These are phyloP conservation scores for Eonycteris spelaea DNA, from an alignment of 2,113 vertebrate genomes.

Conservation along the genomic window DNA sequence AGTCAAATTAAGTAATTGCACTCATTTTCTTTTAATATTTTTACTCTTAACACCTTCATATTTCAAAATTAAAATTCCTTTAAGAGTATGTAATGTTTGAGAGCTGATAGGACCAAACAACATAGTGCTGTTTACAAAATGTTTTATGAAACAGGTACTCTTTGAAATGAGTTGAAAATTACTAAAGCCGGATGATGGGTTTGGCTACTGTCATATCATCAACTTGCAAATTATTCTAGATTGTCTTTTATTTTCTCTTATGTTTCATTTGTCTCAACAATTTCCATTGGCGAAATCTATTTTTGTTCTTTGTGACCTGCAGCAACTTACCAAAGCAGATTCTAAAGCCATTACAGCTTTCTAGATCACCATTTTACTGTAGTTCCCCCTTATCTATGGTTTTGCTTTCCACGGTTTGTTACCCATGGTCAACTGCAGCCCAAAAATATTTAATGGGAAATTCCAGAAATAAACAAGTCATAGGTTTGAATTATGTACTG, in stretches of 20 bases:
- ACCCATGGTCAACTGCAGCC: neutral
- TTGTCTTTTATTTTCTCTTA: neutral
- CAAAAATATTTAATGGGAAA: neutral
- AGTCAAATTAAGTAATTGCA: neutral
- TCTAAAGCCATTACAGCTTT: neutral
- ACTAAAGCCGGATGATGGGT: neutral
- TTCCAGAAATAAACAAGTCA: neutral
- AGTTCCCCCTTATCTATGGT: neutral
- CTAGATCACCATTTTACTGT: neutral
- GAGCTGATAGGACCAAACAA: neutral
- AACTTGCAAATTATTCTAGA: neutral
- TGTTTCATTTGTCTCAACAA: neutral
- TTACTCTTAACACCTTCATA: neutral
- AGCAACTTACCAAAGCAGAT: neutral
- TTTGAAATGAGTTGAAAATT: neutral
- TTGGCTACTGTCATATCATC: neutral
- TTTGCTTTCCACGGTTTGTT: neutral
- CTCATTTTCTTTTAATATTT: neutral
- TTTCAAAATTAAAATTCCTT: conserved; percentile 28
- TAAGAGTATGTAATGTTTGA: neutral
- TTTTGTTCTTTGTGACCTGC: neutral
- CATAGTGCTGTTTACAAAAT: neutral
- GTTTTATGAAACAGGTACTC: neutral
- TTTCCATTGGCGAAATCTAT: neutral
- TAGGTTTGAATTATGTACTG: neutral